Evolutionary conservation across 2,888 invertebrate genomes (phyloP).

Genomic region (Stratiomys singularior): DNA sequence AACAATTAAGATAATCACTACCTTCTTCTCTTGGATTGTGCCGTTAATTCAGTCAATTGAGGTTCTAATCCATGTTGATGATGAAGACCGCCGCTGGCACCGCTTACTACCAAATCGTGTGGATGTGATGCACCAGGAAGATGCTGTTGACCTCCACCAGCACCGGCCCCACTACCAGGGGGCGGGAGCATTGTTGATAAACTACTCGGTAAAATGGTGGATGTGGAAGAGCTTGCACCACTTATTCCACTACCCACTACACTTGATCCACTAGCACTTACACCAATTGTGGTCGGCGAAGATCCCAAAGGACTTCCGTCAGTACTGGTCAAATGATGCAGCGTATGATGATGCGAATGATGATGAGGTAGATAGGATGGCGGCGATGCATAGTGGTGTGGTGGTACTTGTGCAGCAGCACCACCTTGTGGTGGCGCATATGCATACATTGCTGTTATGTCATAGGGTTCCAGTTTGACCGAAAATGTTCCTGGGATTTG

Average conservation of each 20-base stretch:
- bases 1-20: constrained; percentile 43
- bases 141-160: constrained; percentile 49
- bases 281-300: constrained; percentile 18
- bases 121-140: constrained; percentile 48
- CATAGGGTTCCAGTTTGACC: constrained; percentile 55
- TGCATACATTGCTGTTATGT: constrained; percentile 55
- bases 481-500: background rate
- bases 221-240: constrained; percentile 49
- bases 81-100: background rate
- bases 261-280: background rate
- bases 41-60: constrained; percentile 54
- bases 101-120: constrained; percentile 50
- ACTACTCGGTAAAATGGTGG: constrained; percentile 54
- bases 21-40: constrained; percentile 55
- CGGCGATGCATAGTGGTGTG: constrained; percentile 54
- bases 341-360: constrained; percentile 49
- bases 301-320: constrained; percentile 51
- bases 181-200: constrained; percentile 54
- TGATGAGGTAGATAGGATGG: constrained; percentile 52
- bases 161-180: background rate
- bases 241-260: background rate
- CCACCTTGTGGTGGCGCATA: constrained; percentile 55
- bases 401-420: constrained; percentile 52
- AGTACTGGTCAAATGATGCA: constrained; percentile 51
- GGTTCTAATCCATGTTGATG: constrained; percentile 53